Conservation (phyloP, 2,797 vertebrate genomes). For the Poecilia wingei region DNA sequence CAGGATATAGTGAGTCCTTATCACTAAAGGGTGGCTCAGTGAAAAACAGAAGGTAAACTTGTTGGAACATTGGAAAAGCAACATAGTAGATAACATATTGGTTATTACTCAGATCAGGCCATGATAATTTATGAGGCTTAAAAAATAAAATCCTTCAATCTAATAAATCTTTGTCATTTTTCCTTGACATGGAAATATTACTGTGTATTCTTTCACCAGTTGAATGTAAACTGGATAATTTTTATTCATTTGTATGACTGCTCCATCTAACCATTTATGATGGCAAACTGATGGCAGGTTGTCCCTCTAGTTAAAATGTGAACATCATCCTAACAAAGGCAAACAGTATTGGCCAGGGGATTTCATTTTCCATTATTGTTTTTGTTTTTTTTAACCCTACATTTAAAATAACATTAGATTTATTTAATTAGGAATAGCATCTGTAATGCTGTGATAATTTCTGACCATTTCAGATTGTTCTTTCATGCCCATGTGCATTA, state of each 20-base stretch:
- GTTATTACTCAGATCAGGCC: conserved; percentile 1
- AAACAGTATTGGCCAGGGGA: background rate
- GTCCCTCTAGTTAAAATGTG: background rate
- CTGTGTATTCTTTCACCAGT: background rate
- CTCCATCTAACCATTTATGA: background rate
- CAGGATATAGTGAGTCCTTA: conserved; percentile 62
- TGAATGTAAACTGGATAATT: background rate
- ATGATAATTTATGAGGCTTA: background rate
- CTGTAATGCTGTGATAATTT: background rate
- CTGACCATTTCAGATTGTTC: background rate
- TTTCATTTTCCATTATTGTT: background rate
- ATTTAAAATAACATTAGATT: background rate
- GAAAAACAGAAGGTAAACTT: conserved; percentile 51
- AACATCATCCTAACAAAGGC: background rate
- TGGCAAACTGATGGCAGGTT: background rate
- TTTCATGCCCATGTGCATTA: background rate
- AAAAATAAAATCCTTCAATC: conserved; percentile 7
- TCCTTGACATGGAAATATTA: background rate
- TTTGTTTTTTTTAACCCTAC: background rate
- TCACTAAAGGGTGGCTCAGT: conserved; percentile 57
- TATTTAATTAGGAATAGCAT: background rate
- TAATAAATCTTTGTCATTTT: background rate
- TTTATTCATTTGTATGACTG: background rate
- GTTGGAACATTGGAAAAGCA: conserved; percentile 22
- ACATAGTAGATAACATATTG: conserved; percentile 1